Evolutionary conservation across 2,113 vertebrate genomes (phyloP).

Genomic region (Himantopus leucocephalus): DNA sequence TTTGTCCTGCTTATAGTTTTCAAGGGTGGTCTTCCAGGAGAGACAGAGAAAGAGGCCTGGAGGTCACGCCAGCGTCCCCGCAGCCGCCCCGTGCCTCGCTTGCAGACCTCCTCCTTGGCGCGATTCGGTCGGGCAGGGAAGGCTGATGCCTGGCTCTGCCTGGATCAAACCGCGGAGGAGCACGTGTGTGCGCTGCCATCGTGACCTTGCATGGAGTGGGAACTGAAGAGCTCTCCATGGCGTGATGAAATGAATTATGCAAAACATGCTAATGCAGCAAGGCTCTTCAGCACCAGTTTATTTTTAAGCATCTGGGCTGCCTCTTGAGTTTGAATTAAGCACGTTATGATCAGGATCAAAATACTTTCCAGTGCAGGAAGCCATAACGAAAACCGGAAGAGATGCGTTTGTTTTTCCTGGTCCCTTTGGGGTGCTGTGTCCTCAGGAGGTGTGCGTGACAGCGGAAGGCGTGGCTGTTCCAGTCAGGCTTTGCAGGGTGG

Average conservation of each 20-base stretch:
- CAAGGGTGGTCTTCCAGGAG: not conserved
- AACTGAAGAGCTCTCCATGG: not conserved
- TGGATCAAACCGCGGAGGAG: not conserved
- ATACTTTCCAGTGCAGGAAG: not conserved
- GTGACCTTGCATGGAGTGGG: not conserved
- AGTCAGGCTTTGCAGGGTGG: not conserved
- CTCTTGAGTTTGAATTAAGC: not conserved
- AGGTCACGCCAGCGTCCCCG: not conserved
- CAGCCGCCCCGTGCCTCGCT: too few relatives aligned
- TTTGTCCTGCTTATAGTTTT: not conserved
- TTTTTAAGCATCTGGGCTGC: not conserved
- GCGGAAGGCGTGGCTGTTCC: not conserved
- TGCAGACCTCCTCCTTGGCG: not conserved
- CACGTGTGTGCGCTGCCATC: not conserved
- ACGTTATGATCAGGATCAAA: not conserved
- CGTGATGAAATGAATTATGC: not conserved
- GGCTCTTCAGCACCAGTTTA: not conserved
- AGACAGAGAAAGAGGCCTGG: not conserved
- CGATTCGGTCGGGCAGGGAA: fast-evolving
- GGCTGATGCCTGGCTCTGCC: not conserved
- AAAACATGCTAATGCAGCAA: not conserved
- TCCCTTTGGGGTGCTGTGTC: not conserved
- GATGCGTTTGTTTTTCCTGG: fast-evolving
- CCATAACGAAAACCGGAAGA: not conserved
- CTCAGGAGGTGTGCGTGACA: fast-evolving